These are phyloP conservation scores for Puffinus mauretanicus DNA, from an alignment of 2,113 vertebrate species.

Conservation along the genomic window DNA sequence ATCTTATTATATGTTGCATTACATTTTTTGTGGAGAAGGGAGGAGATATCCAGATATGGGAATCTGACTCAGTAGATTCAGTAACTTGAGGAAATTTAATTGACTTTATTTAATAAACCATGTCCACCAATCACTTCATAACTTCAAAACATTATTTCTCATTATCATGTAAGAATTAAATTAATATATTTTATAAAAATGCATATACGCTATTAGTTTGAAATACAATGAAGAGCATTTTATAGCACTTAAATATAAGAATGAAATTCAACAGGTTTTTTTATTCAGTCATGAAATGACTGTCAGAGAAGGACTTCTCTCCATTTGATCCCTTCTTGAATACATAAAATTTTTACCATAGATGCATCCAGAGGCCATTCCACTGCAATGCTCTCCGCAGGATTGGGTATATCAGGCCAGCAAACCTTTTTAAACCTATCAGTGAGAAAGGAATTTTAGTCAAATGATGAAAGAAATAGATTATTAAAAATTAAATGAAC, in stretches of 20 bases:
- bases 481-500: neutral
- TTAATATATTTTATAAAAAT: neutral
- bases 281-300: neutral
- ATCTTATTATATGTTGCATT: neutral
- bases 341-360: conserved; percentile 62
- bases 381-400: conserved; percentile 70
- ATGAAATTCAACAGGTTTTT: neutral
- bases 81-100: neutral
- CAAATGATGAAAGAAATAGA: neutral
- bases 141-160: neutral
- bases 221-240: neutral
- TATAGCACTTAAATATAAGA: neutral
- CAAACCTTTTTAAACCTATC: conserved; percentile 65
- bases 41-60: neutral
- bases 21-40: neutral
- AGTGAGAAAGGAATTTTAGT: neutral
- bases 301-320: neutral
- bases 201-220: neutral
- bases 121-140: neutral
- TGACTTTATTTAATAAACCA: neutral
- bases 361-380: conserved; percentile 27
- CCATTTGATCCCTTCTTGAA: neutral
- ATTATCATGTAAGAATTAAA: neutral
- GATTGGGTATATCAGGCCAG: conserved; percentile 76
- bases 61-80: neutral